Evolutionary conservation across 37 sponge, comb jelly and placozoan genomes (phyloP).

Genomic region (Cliona cf. orientalis): DNA sequence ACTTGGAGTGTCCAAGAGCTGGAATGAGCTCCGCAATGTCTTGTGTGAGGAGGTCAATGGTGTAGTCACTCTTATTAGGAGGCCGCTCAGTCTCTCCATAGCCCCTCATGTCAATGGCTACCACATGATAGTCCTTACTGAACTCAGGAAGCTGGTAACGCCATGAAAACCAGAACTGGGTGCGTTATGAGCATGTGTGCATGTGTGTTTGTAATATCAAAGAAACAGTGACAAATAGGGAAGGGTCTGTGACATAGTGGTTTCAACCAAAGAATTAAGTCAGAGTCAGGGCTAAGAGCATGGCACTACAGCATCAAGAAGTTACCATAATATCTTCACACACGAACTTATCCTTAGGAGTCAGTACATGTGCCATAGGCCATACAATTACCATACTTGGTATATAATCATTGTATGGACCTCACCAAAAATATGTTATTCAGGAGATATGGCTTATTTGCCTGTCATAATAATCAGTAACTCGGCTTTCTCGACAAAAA

Average conservation of each 20-base stretch:
- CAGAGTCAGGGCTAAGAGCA: conserved; percentile 10
- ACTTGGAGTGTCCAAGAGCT: conserved; percentile 53
- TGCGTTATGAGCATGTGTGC: too few relatives aligned
- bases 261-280: conserved; percentile 41
- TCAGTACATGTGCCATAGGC: too few relatives aligned
- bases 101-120: conserved; percentile 72
- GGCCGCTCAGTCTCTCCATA: conserved; percentile 71
- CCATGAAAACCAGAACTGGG: conserved; percentile 85
- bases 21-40: conserved; percentile 72
- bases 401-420: too few relatives aligned
- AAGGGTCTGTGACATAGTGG: conserved; percentile 25
- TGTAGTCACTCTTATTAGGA: conserved; percentile 46
- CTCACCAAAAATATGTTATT: too few relatives aligned
- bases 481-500: too few relatives aligned
- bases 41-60: conserved; percentile 23
- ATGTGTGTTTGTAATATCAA: too few relatives aligned
- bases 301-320: conserved; percentile 48
- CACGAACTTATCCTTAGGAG: too few relatives aligned
- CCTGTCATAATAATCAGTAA: too few relatives aligned
- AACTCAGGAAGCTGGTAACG: conserved; percentile 74
- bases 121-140: conserved; percentile 61
- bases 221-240: conserved; percentile 1
- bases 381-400: too few relatives aligned
- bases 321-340: too few relatives aligned
- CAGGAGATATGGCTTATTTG: too few relatives aligned